A percentile compares a stretch with the other conserved stretches of the same genome.
Evolutionary conservation across 2,797 vertebrate genomes (phyloP).

Genomic region (Ptychadena robeensis): DNA sequence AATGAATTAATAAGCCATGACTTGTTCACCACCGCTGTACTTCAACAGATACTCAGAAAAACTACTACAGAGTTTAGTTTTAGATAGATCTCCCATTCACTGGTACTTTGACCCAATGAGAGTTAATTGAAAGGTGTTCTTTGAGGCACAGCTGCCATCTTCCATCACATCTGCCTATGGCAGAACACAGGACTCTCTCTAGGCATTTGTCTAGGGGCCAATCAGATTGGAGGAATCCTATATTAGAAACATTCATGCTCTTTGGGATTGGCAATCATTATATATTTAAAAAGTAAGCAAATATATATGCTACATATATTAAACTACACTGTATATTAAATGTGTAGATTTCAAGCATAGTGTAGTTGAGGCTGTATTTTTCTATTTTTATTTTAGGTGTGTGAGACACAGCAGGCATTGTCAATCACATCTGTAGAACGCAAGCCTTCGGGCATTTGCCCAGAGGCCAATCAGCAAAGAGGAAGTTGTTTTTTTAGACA

Average conservation of each 20-base stretch:
- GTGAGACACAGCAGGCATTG: too few relatives aligned
- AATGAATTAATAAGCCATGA: neutral
- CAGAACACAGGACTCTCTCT: neutral
- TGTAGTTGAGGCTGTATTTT: too few relatives aligned
- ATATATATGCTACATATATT: too few relatives aligned
- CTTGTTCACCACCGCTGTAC: neutral
- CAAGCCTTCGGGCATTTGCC: too few relatives aligned
- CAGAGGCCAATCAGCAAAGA: too few relatives aligned
- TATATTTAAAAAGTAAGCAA: neutral
- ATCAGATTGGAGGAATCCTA: constrained; percentile 16
- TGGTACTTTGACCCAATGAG: neutral
- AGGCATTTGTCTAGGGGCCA: constrained; percentile 3
- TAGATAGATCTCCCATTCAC: neutral
- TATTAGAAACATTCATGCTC: neutral
- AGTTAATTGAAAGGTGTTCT: neutral
- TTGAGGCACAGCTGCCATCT: constrained; percentile 6
- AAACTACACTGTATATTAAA: too few relatives aligned
- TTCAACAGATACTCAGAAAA: neutral
- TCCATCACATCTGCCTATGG: constrained; percentile 13
- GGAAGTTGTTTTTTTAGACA: too few relatives aligned
- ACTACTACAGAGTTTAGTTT: neutral
- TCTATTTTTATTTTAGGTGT: too few relatives aligned
- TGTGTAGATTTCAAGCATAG: neutral
- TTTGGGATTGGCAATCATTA: neutral
- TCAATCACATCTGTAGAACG: too few relatives aligned